A percentile compares a stretch with the other conserved stretches of the same genome.
phyloP scores from a whole-genome alignment of 2,113 vertebrate genomes.

The Gallinago paraguaiae region DNA sequence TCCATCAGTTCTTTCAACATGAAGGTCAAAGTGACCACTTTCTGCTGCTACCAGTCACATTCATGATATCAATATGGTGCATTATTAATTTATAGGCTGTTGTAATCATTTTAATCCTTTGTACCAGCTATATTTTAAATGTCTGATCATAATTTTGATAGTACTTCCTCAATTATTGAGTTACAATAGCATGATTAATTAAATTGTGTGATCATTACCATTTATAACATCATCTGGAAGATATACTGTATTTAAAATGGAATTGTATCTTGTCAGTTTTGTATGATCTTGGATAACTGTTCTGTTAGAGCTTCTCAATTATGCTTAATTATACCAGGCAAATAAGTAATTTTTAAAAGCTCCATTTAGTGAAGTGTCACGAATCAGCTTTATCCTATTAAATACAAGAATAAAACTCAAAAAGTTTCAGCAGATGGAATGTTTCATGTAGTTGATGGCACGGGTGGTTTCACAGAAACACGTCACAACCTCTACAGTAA shows the following conservation, averaged over 20 bases:
- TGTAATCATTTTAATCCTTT: not conserved
- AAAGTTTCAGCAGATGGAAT: not conserved
- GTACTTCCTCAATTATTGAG: not conserved
- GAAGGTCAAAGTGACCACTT: not conserved
- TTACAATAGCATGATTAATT: not conserved
- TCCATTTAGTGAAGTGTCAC: not conserved
- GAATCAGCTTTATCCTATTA: not conserved
- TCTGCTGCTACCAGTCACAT: not conserved
- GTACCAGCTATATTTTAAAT: not conserved
- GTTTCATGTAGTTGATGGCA: not conserved
- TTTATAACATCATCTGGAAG: not conserved
- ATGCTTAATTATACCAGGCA: not conserved
- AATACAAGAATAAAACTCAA: not conserved
- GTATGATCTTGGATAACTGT: not conserved
- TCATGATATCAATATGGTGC: not conserved
- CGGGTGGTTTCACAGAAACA: not conserved
- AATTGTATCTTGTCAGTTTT: not conserved
- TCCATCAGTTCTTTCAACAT: not conserved
- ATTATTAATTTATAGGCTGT: not conserved
- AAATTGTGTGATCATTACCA: not conserved
- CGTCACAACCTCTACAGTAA: not conserved
- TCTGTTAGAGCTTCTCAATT: not conserved
- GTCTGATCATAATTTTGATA: not conserved
- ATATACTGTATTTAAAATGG: not conserved
- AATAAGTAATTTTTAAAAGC: not conserved